Base-by-base conservation (phyloP, 2,888 invertebrate species). In the Nymphalis polychloros region DNA sequence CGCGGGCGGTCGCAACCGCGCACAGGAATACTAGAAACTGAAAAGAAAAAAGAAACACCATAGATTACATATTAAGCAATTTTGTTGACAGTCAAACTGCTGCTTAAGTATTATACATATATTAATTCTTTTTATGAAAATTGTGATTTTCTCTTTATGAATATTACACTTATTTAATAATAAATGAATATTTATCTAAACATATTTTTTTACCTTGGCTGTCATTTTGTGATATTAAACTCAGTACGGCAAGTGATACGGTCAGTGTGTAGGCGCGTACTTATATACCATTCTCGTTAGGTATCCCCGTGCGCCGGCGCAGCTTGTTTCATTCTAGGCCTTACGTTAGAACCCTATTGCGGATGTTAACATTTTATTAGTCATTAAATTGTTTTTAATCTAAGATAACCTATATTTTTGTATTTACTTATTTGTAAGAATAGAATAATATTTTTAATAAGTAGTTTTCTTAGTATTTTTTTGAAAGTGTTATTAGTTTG, bases 1-100 rank as follows among this genome's bases (percentile, higher is more conserved):
- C 94, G 79, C 87, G 93, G 81, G 92, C 94, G 64, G 93, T 87
- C 72, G 94, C 94, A 85, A 95, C 85, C 76, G 93, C 88, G 83
- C 94, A 93, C 79, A 93, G 93, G 77, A 95, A 86, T 73, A 94
- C 85, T 84, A 95, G 86, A 78, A 94, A 83, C 94, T 91, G 84
- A 53, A 88, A 87, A 57, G 48, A 55, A 49, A 73, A 63, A 59
- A 65, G 10, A 41, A 8, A 41, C 2, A 13, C 2, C 13, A 13
- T 41, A 41, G 13, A 13, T 13, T 10, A 41, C 41, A 41, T 41
- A 13, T 41, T 41, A 13, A 41, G 10, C 35, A 41, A 8, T 41
- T 10, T 41, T 35, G 35, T 10, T 35, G 35, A 35, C 35, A 7
- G 6, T 35, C 8, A 35, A 7, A 41, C 7, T 8, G 10, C 35